Evolutionary conservation across 2,113 vertebrate genomes (phyloP), one percentile per base, ranked within the genome.

Genomic region (Cyprinus carpio): DNA sequence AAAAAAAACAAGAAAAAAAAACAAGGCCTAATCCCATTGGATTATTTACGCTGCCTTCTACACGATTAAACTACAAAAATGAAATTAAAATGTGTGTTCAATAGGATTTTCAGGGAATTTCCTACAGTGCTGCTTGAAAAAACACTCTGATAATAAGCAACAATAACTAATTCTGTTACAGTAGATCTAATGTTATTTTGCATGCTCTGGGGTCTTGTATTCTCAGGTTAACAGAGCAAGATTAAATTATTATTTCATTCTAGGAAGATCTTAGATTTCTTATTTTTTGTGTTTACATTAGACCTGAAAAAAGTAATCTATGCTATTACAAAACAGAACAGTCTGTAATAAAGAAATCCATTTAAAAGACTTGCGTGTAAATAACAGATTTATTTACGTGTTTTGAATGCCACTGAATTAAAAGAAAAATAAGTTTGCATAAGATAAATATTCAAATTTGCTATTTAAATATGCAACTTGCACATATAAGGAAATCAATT

Each of bases 141-240:
- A 92, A 92, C 4, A 91, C 87, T 89, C 89, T 89, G 58, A 89
- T 91, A 91, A 92, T 94, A 93, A 95, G 91, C 90, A 94, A 89
- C 91, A 93, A 95, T 92, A 90, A 93, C 93, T 94, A 94, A 94
- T 95, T 96, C 94, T 93, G 84, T 82, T 86, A 92, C 92, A 96
- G 92, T 93, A 91, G 91, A 93, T 93, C 95, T 95, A 93, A 92
- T 93, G 90, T 87, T 89, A 83, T 0, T 91, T 92, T 87, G 56
- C 56, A 60, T 60, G 56, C 56, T 60, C 56, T 60, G 72, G 82
- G 76, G 56, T 81, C 88, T 90, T 93, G 85, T 91, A 89, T 85
- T 81, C 89, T 60, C 49, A 89, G 85, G 92, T 86, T 91, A 91
- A 92, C 89, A 92, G 89, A 92, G 85, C 87, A 90, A 92, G 94